phyloP scores from a whole-genome alignment of 2,888 invertebrate species.

The Aspidiotus rigidus region DNA sequence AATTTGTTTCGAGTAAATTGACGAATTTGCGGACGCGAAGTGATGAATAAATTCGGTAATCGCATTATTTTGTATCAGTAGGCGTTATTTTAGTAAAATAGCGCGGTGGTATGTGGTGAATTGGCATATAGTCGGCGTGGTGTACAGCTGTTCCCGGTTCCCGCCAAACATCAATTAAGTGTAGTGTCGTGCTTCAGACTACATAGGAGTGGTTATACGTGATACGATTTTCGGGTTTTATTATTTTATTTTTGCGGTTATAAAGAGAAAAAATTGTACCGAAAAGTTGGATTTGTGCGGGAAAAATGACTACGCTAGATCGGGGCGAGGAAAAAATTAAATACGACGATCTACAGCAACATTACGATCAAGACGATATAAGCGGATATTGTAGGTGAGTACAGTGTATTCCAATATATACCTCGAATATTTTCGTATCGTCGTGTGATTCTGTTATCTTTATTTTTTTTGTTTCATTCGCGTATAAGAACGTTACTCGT shows the following conservation, averaged over 20 bases:
- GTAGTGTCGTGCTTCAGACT: slow-evolving; percentile 29
- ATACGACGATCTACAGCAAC: slow-evolving; percentile 39
- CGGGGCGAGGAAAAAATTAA: slow-evolving; percentile 39
- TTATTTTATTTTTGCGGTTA: slow-evolving; percentile 16
- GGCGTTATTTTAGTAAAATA: too few relatives aligned
- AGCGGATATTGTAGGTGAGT: slow-evolving; percentile 39
- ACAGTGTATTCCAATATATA: slow-evolving; percentile 3
- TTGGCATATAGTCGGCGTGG: slow-evolving; percentile 24
- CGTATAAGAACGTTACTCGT: neutral
- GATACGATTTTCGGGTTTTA: slow-evolving; percentile 20
- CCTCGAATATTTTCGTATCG: neutral
- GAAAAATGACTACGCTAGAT: slow-evolving; percentile 38
- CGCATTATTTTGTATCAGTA: too few relatives aligned
- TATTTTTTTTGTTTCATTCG: neutral
- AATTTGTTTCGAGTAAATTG: neutral
- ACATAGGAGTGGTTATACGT: slow-evolving; percentile 33
- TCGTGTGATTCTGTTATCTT: neutral
- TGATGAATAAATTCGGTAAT: too few relatives aligned
- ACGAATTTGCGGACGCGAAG: neutral
- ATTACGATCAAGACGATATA: slow-evolving; percentile 40
- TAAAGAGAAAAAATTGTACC: slow-evolving; percentile 20
- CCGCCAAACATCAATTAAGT: slow-evolving; percentile 31
- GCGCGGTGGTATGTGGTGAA: neutral
- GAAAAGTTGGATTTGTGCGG: slow-evolving; percentile 22
- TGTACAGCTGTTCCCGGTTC: slow-evolving; percentile 34